phyloP scores from a whole-genome alignment of 2,113 vertebrate species.

The Sylvia atricapilla region DNA sequence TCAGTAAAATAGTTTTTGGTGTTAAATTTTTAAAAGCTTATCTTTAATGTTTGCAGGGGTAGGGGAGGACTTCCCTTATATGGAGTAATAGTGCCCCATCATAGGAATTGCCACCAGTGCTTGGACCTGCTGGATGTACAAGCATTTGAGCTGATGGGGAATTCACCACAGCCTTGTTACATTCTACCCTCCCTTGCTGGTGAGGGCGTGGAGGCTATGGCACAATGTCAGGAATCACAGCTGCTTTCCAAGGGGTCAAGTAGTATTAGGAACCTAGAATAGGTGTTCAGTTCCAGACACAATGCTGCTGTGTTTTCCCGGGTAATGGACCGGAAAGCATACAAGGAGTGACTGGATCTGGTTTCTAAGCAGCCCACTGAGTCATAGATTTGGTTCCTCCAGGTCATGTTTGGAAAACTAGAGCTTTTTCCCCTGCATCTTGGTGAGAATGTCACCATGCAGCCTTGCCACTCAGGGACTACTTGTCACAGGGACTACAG shows the following conservation, averaged over 20 bases:
- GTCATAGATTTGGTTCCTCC: background rate
- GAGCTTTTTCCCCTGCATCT: background rate
- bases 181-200: background rate
- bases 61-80: background rate
- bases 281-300: background rate
- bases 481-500: background rate
- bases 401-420: background rate
- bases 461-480: background rate
- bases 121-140: background rate
- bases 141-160: background rate
- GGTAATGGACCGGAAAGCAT: background rate
- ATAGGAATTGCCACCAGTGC: background rate
- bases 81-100: background rate
- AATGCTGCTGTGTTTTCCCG: background rate
- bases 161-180: background rate
- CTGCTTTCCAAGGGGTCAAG: background rate
- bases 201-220: background rate
- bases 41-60: background rate
- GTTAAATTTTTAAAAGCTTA: background rate
- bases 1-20: background rate
- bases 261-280: background rate
- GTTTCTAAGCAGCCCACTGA: background rate
- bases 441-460: background rate
- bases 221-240: background rate
- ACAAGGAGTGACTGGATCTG: background rate